Evolutionary conservation across 2,113 vertebrate genomes (phyloP).

Genomic region (Dasypus novemcinctus): DNA sequence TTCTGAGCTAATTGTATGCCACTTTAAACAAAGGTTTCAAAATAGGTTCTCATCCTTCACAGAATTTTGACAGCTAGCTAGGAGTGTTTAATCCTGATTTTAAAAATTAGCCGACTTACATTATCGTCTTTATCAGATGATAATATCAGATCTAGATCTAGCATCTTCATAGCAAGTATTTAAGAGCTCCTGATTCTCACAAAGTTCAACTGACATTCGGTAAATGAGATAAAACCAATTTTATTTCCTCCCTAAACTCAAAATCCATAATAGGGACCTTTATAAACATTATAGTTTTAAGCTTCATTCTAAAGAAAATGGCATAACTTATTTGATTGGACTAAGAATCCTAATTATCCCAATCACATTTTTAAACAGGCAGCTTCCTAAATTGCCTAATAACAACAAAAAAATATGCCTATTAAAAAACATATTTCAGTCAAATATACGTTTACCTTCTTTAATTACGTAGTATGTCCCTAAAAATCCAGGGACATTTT

Average conservation of each 20-base stretch:
- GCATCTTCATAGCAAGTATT: not conserved
- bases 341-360: constrained; percentile 12
- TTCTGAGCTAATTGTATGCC: constrained; percentile 54
- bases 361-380: constrained; percentile 55
- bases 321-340: constrained; percentile 47
- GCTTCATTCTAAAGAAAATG: constrained; percentile 49
- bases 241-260: constrained; percentile 70
- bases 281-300: constrained; percentile 37
- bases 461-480: constrained; percentile 34
- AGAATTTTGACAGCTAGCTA: constrained; percentile 72
- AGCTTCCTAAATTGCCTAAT: not conserved
- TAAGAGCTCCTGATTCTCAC: not conserved
- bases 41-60: constrained; percentile 67
- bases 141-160: not conserved
- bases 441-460: not conserved
- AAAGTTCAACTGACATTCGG: constrained; percentile 26
- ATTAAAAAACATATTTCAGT: constrained; percentile 36
- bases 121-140: constrained; percentile 53
- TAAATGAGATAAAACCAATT: constrained; percentile 73
- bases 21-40: constrained; percentile 74
- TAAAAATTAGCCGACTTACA: constrained; percentile 63
- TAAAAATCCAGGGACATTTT: constrained; percentile 27
- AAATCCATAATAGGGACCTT: constrained; percentile 40
- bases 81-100: constrained; percentile 70
- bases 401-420: constrained; percentile 1